Conservation (phyloP, 2,888 invertebrate species). For the Thereva nobilitata region DNA sequence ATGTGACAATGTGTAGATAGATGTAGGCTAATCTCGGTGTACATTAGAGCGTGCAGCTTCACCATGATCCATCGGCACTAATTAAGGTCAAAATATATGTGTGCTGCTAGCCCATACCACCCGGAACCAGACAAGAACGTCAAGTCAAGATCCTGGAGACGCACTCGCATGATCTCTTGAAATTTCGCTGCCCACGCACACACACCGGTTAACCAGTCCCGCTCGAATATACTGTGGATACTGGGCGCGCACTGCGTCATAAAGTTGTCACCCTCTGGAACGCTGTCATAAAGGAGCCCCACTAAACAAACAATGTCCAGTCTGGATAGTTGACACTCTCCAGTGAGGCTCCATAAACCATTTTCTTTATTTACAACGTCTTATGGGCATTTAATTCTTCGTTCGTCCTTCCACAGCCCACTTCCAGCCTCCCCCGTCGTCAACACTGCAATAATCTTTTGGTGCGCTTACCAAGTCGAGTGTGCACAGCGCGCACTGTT, state of each 20-base stretch:
- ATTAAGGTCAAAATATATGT: no score
- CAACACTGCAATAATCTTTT: constrained; percentile 26
- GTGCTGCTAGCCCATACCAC: no score
- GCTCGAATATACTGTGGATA: no score
- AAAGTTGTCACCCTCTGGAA: constrained; percentile 33
- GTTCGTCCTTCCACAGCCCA: constrained; percentile 22
- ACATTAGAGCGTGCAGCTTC: no score
- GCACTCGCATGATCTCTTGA: constrained; percentile 6
- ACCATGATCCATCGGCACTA: no score
- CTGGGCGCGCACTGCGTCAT: constrained; percentile 14
- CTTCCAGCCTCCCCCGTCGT: constrained; percentile 22
- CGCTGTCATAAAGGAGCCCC: constrained; percentile 24
- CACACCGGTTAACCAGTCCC: neutral
- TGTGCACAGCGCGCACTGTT: neutral
- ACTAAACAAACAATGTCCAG: constrained; percentile 31
- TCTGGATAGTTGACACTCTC: constrained; percentile 28
- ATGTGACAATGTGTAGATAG: constrained; percentile 9
- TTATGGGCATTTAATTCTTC: constrained; percentile 28
- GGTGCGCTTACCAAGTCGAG: constrained; percentile 9
- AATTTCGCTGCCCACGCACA: constrained; percentile 16
- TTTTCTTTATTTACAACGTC: constrained; percentile 28
- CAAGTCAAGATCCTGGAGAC: neutral
- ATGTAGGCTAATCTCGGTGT: neutral
- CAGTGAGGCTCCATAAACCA: constrained; percentile 26
- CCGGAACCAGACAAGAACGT: no score